A percentile compares a stretch with the other conserved stretches of the same genome.
Conservation (phyloP, 1,140 invertebrate species). For the Ditylenchus dipsaci region DNA sequence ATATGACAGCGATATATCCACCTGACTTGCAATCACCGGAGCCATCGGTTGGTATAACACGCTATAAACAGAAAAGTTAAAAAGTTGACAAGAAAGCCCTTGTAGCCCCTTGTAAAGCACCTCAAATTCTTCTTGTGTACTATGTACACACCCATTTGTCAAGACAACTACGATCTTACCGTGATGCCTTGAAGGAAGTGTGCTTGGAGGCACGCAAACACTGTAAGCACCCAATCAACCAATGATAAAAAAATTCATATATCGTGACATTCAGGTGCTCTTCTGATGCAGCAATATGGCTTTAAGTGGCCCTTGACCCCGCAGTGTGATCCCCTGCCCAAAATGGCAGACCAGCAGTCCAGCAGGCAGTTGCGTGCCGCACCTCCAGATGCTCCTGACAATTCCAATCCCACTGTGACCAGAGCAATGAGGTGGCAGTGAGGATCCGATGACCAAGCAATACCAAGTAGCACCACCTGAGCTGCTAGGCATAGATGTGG, state of each 20-base stretch:
- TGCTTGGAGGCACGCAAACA: conserved; percentile 78
- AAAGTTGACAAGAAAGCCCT: too few relatives aligned
- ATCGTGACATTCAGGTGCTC: conserved; percentile 80
- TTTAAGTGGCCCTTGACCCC: conserved; percentile 93
- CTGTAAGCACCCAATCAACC: background rate
- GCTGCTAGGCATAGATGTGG: conserved; percentile 20
- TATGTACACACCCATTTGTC: conserved; percentile 83
- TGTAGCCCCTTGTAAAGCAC: too few relatives aligned
- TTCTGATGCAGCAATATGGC: conserved; percentile 86
- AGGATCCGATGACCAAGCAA: background rate
- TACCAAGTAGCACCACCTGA: conserved; percentile 9
- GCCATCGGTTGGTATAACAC: too few relatives aligned
- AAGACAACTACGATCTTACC: conserved; percentile 81
- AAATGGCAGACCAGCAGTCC: conserved; percentile 39
- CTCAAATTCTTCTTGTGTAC: conserved; percentile 84
- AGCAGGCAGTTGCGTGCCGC: conserved; percentile 52
- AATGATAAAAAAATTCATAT: too few relatives aligned
- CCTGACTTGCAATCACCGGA: too few relatives aligned
- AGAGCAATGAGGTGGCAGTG: background rate
- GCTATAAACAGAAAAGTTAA: too few relatives aligned
- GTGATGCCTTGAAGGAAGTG: conserved; percentile 87
- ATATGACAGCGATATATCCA: too few relatives aligned
- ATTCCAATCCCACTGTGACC: background rate
- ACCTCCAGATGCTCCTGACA: conserved; percentile 45
- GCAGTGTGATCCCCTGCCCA: conserved; percentile 79